A percentile compares a stretch with the other conserved stretches of the same genome.
These are phyloP conservation scores for Clarias laeviceps DNA, from an alignment of 2,797 vertebrate genomes.

Conservation along the genomic window DNA sequence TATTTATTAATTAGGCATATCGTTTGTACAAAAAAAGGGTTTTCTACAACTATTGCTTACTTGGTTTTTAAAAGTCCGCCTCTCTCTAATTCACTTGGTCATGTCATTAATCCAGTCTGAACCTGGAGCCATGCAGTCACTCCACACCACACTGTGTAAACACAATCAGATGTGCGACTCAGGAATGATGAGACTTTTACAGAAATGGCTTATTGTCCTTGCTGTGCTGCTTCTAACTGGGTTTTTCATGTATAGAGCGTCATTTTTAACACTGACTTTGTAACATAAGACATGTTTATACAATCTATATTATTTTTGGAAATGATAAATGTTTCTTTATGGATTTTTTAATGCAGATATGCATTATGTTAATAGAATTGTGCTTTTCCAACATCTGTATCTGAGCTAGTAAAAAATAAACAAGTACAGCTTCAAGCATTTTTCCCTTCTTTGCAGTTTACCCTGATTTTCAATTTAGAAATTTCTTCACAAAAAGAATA, in stretches of 20 bases:
- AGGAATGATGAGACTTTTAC: neutral
- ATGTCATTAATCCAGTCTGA: neutral
- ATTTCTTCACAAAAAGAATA: neutral
- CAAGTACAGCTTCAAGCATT: neutral
- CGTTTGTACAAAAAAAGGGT: neutral
- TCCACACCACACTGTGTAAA: neutral
- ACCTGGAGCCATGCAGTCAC: neutral
- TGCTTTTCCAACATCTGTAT: neutral
- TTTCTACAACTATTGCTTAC: neutral
- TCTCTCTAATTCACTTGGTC: neutral
- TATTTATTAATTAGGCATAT: slow-evolving; percentile 25
- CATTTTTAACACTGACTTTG: neutral
- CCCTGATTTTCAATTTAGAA: neutral
- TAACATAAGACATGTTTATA: neutral
- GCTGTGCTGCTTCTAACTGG: neutral
- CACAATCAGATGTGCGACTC: neutral
- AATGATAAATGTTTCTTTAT: neutral
- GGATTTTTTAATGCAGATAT: slow-evolving; percentile 16
- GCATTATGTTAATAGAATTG: slow-evolving; percentile 11
- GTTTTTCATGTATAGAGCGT: neutral
- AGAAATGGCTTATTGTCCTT: neutral
- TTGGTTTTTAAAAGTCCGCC: neutral
- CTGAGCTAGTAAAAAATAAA: neutral
- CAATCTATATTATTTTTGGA: neutral
- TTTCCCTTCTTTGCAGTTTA: neutral